Evolutionary conservation across 2,888 invertebrate species (phyloP).

Genomic region (Leptogaster cylindrica): DNA sequence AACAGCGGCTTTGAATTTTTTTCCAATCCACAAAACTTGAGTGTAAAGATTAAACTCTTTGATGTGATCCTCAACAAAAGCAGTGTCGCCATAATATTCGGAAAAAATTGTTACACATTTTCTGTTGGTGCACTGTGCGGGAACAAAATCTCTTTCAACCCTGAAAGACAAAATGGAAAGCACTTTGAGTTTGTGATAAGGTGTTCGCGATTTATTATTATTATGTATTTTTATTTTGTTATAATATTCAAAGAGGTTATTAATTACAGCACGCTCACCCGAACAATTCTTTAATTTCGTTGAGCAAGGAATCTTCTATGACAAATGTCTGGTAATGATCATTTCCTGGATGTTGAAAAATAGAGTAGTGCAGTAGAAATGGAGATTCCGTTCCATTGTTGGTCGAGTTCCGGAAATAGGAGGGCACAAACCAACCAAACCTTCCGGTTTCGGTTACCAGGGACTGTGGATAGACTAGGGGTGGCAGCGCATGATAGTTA

Average conservation of each 20-base stretch:
- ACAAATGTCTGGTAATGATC: constrained; percentile 52
- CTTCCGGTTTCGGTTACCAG: constrained; percentile 65
- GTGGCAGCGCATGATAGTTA: constrained; percentile 64
- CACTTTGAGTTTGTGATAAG: not conserved
- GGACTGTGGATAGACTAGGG: constrained; percentile 64
- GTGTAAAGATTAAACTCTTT: constrained; percentile 67
- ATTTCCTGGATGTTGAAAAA: constrained; percentile 52
- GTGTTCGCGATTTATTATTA: not conserved
- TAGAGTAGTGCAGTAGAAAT: constrained; percentile 49
- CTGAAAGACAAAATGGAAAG: constrained; percentile 38
- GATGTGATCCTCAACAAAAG: constrained; percentile 69
- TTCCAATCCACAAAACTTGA: constrained; percentile 74
- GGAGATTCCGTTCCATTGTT: constrained; percentile 24
- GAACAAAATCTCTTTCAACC: constrained; percentile 40
- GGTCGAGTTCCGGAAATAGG: constrained; percentile 56
- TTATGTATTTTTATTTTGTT: no score
- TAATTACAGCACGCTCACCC: constrained; percentile 42
- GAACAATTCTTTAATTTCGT: constrained; percentile 32
- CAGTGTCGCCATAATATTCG: constrained; percentile 63
- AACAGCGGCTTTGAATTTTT: constrained; percentile 63
- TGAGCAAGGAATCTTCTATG: constrained; percentile 50
- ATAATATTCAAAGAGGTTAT: no score
- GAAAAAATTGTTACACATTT: constrained; percentile 65
- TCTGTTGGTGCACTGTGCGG: constrained; percentile 43
- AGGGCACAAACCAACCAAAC: constrained; percentile 72